Conservation (phyloP, 1,140 invertebrate species). For the Pseudomyrmex sp. region DNA sequence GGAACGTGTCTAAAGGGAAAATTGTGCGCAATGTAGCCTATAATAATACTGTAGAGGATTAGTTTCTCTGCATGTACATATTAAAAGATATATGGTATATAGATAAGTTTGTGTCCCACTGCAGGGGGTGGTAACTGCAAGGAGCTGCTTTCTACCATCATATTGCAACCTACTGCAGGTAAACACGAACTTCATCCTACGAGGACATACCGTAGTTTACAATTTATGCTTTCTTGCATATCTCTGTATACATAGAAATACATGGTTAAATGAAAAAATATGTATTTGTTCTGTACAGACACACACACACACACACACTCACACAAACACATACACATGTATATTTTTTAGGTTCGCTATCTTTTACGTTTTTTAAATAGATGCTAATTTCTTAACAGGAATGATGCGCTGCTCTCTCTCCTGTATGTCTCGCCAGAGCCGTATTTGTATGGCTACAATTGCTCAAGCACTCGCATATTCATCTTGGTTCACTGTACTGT, state of each 20-base stretch:
- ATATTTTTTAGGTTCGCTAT: slow-evolving; percentile 72
- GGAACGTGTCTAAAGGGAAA: slow-evolving; percentile 60
- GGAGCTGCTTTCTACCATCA: slow-evolving; percentile 85
- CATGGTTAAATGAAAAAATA: slow-evolving; percentile 47
- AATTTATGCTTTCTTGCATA: slow-evolving; percentile 81
- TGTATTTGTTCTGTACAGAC: no score
- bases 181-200: slow-evolving; percentile 85
- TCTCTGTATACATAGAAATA: slow-evolving; percentile 58
- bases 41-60: slow-evolving; percentile 76
- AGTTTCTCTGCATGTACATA: slow-evolving; percentile 78
- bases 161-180: slow-evolving; percentile 85
- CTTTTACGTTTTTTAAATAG: slow-evolving; percentile 77
- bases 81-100: slow-evolving; percentile 84
- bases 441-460: slow-evolving; percentile 83
- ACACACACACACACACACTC: not conserved
- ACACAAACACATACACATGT: slow-evolving; percentile 52
- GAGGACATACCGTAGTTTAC: slow-evolving; percentile 83
- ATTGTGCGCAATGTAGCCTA: slow-evolving; percentile 71
- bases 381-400: slow-evolving; percentile 80
- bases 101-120: slow-evolving; percentile 86
- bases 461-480: slow-evolving; percentile 82
- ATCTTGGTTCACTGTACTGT: slow-evolving; percentile 74
- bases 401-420: slow-evolving; percentile 77
- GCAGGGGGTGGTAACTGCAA: slow-evolving; percentile 86
- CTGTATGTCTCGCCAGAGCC: slow-evolving; percentile 81